Conservation (phyloP, 2,888 invertebrate genomes). For the Aporophyla lueneburgensis region DNA sequence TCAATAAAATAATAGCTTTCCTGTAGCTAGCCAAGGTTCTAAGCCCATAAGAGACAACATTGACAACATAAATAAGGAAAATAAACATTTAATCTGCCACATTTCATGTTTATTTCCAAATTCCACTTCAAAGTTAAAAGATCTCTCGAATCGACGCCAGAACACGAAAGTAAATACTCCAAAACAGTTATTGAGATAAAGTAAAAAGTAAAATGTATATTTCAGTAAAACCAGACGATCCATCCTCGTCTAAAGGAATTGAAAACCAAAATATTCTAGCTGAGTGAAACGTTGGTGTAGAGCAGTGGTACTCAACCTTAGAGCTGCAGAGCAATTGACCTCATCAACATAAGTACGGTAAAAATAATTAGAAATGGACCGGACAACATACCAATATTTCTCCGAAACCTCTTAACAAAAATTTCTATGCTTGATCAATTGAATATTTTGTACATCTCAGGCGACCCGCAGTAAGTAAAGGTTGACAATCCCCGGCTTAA, state of each 20-base stretch:
- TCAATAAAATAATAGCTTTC: not conserved
- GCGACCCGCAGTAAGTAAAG: not conserved
- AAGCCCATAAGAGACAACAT: not conserved
- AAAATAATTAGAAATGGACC: not conserved
- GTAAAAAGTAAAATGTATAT: conserved; percentile 45
- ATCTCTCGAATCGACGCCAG: not conserved
- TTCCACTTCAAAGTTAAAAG: conserved; percentile 1
- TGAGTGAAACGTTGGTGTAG: conserved; percentile 47
- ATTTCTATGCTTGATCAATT: not conserved
- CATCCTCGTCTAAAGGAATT: conserved; percentile 58
- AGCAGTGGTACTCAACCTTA: conserved; percentile 31
- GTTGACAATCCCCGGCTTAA: conserved; percentile 27
- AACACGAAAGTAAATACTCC: conserved; percentile 32
- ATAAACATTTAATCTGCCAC: not conserved
- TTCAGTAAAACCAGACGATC: conserved; percentile 54
- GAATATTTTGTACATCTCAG: not conserved
- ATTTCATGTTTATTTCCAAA: conserved; percentile 1
- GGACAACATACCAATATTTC: not conserved
- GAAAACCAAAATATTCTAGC: conserved; percentile 63
- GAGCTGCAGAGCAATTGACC: not conserved
- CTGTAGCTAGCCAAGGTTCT: not conserved
- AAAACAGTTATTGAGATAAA: conserved; percentile 38
- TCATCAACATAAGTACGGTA: not conserved
- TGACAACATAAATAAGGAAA: not conserved
- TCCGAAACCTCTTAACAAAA: not conserved